These are phyloP conservation scores for Diprion similis DNA, from an alignment of 1,140 invertebrate genomes.

Conservation along the genomic window DNA sequence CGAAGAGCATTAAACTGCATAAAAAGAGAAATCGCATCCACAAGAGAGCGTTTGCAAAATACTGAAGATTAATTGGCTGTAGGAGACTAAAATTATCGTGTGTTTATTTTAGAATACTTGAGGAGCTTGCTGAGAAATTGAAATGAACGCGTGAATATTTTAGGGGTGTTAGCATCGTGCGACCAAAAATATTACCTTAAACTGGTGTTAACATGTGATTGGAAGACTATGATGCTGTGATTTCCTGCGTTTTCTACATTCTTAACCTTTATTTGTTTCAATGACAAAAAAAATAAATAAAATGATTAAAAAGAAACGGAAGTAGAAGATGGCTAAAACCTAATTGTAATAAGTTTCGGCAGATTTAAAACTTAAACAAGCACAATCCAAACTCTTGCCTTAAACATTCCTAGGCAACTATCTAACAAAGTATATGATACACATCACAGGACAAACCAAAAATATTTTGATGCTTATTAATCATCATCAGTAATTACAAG, in stretches of 20 bases:
- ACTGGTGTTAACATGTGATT: neutral
- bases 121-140: too few species aligned
- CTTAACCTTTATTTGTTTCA: neutral
- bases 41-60: too few species aligned
- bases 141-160: neutral
- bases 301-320: neutral
- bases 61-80: too few species aligned
- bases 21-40: too few species aligned
- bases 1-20: too few species aligned
- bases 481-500: neutral
- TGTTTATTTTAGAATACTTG: too few species aligned
- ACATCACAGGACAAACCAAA: constrained; percentile 3
- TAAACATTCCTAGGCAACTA: constrained; percentile 9
- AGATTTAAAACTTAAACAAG: constrained; percentile 13
- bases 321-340: neutral
- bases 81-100: too few species aligned
- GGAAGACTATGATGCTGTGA: neutral
- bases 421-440: constrained; percentile 5
- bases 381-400: constrained; percentile 7
- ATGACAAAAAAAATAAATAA: neutral
- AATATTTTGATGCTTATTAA: neutral
- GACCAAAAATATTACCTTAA: neutral
- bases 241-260: neutral
- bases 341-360: neutral
- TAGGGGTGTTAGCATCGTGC: neutral